Conservation (phyloP, 2,888 invertebrate genomes). For the Mamestra brassicae region DNA sequence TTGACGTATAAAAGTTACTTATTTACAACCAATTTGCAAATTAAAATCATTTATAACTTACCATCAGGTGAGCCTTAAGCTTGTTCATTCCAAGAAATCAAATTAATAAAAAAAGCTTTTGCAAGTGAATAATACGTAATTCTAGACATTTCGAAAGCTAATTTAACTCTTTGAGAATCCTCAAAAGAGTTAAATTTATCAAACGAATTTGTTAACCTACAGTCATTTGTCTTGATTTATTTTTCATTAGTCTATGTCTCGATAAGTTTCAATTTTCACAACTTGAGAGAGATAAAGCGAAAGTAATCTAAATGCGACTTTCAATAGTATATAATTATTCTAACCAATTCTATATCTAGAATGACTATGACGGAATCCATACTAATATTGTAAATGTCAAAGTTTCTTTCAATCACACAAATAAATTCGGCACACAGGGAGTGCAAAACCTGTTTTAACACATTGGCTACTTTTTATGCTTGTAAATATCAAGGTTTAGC, state of each 20-base stretch:
- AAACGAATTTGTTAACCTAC: background rate
- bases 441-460: too few species aligned
- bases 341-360: background rate
- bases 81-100: too few species aligned
- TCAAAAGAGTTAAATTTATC: background rate
- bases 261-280: constrained; percentile 9
- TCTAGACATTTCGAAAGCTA: background rate
- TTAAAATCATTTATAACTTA: too few species aligned
- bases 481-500: background rate
- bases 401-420: background rate
- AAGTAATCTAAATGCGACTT: constrained; percentile 2
- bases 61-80: too few species aligned
- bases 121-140: too few species aligned
- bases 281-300: background rate
- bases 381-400: background rate
- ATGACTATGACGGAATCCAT: background rate
- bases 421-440: too few species aligned
- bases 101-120: background rate
- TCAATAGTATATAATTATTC: background rate
- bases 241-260: constrained; percentile 4
- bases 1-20: too few species aligned
- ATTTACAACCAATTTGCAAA: too few species aligned
- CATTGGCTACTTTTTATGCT: too few species aligned
- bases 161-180: background rate
- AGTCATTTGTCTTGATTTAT: constrained; percentile 20